Percentiles rank a stretch among this genome's conserved stretches.
These are phyloP conservation scores for Artemia franciscana DNA, from an alignment of 1,140 invertebrate species.

Conservation along the genomic window DNA sequence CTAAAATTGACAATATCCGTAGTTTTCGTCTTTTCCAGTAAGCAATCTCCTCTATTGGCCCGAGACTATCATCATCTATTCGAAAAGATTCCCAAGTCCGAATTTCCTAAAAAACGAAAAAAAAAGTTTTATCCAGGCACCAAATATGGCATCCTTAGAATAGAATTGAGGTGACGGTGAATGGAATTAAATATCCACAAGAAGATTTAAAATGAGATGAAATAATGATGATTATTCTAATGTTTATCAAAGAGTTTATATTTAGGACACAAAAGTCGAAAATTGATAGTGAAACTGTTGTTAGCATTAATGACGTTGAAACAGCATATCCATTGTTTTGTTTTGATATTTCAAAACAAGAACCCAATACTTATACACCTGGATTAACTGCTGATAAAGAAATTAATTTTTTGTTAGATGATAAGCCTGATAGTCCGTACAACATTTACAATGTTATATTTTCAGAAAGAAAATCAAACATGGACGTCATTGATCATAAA, in stretches of 20 bases:
- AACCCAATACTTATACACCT: no score
- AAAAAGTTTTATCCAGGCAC: not conserved
- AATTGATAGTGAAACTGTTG: not conserved
- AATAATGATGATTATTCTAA: not conserved
- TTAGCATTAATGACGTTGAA: no score
- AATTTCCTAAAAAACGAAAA: not conserved
- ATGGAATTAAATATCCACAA: not conserved
- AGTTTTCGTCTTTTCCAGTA: not conserved
- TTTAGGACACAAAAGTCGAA: not conserved
- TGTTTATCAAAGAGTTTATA: not conserved
- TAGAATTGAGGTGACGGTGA: not conserved
- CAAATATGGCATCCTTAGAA: not conserved
- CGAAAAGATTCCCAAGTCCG: not conserved
- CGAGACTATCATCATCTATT: not conserved
- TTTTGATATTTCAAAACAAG: no score
- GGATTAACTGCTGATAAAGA: no score
- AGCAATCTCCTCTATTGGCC: not conserved
- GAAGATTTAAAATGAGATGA: not conserved
- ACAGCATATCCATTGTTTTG: no score
- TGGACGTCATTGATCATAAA: no score
- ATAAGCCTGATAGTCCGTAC: no score
- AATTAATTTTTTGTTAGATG: no score
- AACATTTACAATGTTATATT: no score
- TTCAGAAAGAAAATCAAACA: no score
- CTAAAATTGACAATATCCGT: not conserved